phyloP scores from a whole-genome alignment of 1,140 invertebrate species.

The Oedothorax gibbosus region DNA sequence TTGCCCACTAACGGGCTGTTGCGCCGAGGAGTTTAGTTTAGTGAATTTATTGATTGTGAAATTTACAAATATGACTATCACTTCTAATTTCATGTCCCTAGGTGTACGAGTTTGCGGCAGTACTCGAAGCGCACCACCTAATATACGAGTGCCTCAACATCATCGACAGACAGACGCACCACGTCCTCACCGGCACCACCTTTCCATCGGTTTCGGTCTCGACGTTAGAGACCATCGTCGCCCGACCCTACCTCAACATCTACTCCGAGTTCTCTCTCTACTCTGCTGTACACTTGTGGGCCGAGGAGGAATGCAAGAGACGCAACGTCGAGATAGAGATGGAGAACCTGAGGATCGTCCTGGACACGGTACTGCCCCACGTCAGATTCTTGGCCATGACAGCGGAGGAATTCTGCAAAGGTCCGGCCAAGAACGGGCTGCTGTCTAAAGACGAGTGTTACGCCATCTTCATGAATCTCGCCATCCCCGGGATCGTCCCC shows the following conservation, averaged over 20 bases:
- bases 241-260: slow-evolving; percentile 64
- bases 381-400: slow-evolving; percentile 65
- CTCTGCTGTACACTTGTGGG: slow-evolving; percentile 64
- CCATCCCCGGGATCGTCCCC: slow-evolving; percentile 64
- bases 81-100: too few relatives aligned
- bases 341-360: slow-evolving; percentile 44
- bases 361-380: slow-evolving; percentile 49
- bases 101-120: slow-evolving; percentile 64
- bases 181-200: slow-evolving; percentile 63
- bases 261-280: slow-evolving; percentile 65
- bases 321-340: slow-evolving; percentile 57
- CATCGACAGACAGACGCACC: slow-evolving; percentile 65
- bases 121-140: slow-evolving; percentile 64
- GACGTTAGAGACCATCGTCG: slow-evolving; percentile 64
- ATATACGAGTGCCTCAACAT: slow-evolving; percentile 65
- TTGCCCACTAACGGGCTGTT: too few relatives aligned
- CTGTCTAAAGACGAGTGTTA: slow-evolving; percentile 64
- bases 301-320: slow-evolving; percentile 64
- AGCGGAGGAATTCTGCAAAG: slow-evolving; percentile 64
- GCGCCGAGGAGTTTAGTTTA: too few relatives aligned
- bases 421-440: slow-evolving; percentile 62
- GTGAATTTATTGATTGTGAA: too few relatives aligned
- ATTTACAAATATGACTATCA: too few relatives aligned
- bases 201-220: slow-evolving; percentile 61
- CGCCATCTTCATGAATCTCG: slow-evolving; percentile 65